Conservation (phyloP, 2,888 invertebrate species). For the Noctuana brunneofusca region DNA sequence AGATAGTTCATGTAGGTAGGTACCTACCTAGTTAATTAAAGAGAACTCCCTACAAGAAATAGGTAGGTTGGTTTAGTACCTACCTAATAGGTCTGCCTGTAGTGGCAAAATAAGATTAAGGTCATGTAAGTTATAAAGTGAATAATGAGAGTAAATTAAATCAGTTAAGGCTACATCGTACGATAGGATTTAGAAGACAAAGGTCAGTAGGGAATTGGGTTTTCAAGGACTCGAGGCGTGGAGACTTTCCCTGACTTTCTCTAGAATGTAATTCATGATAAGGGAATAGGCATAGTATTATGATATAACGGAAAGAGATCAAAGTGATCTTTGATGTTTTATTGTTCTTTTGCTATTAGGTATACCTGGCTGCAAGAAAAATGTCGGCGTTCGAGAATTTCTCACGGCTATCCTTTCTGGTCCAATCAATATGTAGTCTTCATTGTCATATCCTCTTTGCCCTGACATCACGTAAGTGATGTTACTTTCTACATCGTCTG, state of each 20-base stretch:
- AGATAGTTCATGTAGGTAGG: too few species aligned
- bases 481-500: conserved; percentile 71
- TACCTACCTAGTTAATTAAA: too few species aligned
- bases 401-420: conserved; percentile 68
- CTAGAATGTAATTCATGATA: too few species aligned
- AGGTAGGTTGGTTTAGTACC: too few species aligned
- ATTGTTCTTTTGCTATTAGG: not conserved
- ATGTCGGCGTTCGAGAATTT: conserved; percentile 64
- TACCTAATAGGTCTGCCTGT: too few species aligned
- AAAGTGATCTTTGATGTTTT: too few species aligned
- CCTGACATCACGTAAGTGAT: conserved; percentile 66
- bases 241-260: too few species aligned
- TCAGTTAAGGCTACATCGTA: not conserved
- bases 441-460: conserved; percentile 59
- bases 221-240: too few species aligned
- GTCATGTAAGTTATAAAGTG: too few species aligned
- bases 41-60: too few species aligned
- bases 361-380: conserved; percentile 66
- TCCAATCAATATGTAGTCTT: conserved; percentile 69
- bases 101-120: too few species aligned
- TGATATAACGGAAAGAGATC: not conserved
- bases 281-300: not conserved
- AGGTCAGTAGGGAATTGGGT: too few species aligned
- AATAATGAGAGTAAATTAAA: not conserved
- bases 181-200: not conserved